Evolutionary conservation across 2,888 invertebrate genomes (phyloP), one percentile per base, ranked within the genome.

Genomic region (Lobophora halterata): DNA sequence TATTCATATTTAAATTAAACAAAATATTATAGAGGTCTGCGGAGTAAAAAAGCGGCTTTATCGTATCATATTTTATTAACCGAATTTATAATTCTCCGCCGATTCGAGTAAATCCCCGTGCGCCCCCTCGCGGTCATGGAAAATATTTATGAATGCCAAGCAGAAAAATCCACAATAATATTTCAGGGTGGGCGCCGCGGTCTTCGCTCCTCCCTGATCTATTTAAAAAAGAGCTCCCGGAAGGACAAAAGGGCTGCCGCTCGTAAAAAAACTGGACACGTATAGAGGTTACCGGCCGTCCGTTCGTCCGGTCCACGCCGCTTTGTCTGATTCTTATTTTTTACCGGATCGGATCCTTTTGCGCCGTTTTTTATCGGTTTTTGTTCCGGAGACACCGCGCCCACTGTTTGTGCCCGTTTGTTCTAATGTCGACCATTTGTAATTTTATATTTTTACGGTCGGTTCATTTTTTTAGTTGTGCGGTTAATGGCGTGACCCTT

Each of bases 1-100:
- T 86, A 87, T 86, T 85, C 85, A 86, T 85, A 85, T 86, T 86
- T 86, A 85, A 87, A 86, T 86, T 87, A 85, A 85, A 86, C 85
- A 86, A 80, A 86, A 86, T 85, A 87, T 85, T 86, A 86, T 86
- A 85, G 82, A 82, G 81, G 83, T 78, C 77, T 71, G 76, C 65
- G 68, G 71, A 66, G 55, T 52, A 58, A 59, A 68, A 65, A 68
- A 68, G 74, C 79, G 75, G 82, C 77, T 80, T 83, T 86, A 85
- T 86, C 86, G 79, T 82, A 81, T 83, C 80, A 86, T 86, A 85
- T 87, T 86, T 87, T 86, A 86, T 85, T 85, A 85, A 85, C 77
- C 79, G 83, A 83, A 86, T 86, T 87, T 81, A 83, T 87, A 85
- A 87, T 87, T 83, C 83, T 74, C 69, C 81, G 78, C 74, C 79